Evolutionary conservation across 2,113 vertebrate species (phyloP).

Genomic region (Tachuris rubrigastra): DNA sequence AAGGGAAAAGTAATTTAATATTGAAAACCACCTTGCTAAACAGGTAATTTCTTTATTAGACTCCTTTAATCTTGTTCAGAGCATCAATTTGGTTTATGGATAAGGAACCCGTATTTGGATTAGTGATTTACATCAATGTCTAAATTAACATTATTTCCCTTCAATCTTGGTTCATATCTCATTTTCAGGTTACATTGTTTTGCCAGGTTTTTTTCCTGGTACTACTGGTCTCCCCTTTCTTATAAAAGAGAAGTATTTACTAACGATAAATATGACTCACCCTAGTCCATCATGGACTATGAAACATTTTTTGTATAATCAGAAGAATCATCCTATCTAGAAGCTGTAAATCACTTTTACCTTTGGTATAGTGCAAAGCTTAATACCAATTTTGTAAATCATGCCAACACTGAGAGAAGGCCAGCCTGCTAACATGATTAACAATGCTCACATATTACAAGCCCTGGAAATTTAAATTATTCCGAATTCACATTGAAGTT

Average conservation of each 20-base stretch:
- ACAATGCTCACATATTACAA: background rate
- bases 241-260: background rate
- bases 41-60: background rate
- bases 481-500: background rate
- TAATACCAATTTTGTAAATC: constrained; percentile 17
- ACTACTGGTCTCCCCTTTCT: background rate
- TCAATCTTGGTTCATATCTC: background rate
- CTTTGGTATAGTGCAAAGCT: background rate
- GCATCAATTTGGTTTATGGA: background rate
- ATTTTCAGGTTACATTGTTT: background rate
- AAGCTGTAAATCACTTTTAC: constrained; percentile 29
- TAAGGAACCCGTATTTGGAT: background rate
- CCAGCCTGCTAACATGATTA: background rate
- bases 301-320: background rate
- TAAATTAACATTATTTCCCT: constrained; percentile 5
- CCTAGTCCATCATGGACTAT: background rate
- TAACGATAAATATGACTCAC: background rate
- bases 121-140: background rate
- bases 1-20: constrained; percentile 30
- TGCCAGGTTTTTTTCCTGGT: background rate
- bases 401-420: background rate
- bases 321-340: background rate
- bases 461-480: background rate
- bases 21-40: constrained; percentile 28
- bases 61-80: constrained; percentile 28